Evolutionary conservation across 2,797 vertebrate species (phyloP), one percentile per base, ranked within the genome.

Genomic region (Knipowitschia caucasica): DNA sequence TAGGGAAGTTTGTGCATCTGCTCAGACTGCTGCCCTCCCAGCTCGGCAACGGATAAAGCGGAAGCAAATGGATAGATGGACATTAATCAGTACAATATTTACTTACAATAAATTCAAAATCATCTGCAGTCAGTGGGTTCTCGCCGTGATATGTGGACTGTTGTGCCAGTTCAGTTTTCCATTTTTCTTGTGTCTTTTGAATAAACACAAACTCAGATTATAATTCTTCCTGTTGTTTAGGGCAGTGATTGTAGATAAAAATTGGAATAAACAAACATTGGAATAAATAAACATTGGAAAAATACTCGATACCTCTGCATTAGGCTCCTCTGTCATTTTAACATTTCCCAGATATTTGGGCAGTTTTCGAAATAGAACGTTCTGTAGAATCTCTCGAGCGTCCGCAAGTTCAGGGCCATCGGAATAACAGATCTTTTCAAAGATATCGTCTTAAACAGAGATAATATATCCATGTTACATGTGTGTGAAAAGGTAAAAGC

Each of bases 321-420:
- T 12, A n/a, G 21, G n/a, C 1, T 2, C 6, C 5, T 50, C 29
- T 18, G 56, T 15, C 2, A 88, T 65, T 27, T 85, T 86, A 15
- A 86, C 91, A 76, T 94, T 84, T 27, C 92, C 92, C 57, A 96
- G 55, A 65, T 61, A 93, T 49, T 83, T 92, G 73, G 93, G 94
- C 0, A 94, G 74, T 1, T 89, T 59, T 2, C 93, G 88, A 4
- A 40, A 25, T 30, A 91, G 65, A 34, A 95, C 75, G 59, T 91
- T 91, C 7, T 21, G 53, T 30, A 95, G 72, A 66, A 96, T 91
- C 15, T 71, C 18, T 53, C 26, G 83, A 4, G 94, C 89, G 11
- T 86, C 88, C 0, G 60, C 15, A 75, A 94, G 66, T 0, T 80
- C 78, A 0, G 79, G 56, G 2, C 66, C 4, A 21, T 69, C 71